Conservation (phyloP, 2,113 vertebrate genomes). For the Hippopotamus amphibius region DNA sequence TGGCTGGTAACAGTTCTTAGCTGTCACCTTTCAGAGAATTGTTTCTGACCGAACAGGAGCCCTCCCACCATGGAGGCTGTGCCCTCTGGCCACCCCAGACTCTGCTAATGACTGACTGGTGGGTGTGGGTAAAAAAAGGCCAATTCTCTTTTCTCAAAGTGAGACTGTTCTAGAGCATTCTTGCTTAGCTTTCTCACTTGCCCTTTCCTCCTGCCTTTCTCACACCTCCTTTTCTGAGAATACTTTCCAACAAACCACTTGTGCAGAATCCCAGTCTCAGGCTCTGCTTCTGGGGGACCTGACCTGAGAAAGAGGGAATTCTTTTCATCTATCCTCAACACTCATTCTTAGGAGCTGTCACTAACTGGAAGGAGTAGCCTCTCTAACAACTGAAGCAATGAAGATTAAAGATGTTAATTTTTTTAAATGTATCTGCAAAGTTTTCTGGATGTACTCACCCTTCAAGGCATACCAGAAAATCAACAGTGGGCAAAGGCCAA, state of each 20-base stretch:
- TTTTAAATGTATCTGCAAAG: background rate
- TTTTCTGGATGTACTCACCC: background rate
- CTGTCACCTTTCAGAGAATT: background rate
- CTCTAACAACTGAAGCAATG: background rate
- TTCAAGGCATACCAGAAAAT: background rate
- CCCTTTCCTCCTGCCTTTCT: background rate
- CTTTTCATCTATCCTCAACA: background rate
- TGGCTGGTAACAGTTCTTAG: background rate
- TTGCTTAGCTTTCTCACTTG: background rate
- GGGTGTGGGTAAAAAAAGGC: background rate
- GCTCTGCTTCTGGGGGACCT: background rate
- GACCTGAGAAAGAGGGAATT: background rate
- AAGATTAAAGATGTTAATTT: background rate
- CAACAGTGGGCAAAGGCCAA: background rate
- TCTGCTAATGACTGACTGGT: background rate
- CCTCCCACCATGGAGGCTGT: background rate
- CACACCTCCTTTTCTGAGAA: background rate
- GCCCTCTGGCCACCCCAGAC: background rate
- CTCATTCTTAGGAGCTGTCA: background rate
- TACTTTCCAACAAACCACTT: background rate
- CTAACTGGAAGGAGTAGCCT: background rate
- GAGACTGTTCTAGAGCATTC: background rate
- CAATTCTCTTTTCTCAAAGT: background rate
- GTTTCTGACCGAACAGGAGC: background rate
- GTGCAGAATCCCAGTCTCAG: background rate